These are phyloP conservation scores for Lota lota DNA, from an alignment of 2,113 vertebrate genomes.

Conservation along the genomic window DNA sequence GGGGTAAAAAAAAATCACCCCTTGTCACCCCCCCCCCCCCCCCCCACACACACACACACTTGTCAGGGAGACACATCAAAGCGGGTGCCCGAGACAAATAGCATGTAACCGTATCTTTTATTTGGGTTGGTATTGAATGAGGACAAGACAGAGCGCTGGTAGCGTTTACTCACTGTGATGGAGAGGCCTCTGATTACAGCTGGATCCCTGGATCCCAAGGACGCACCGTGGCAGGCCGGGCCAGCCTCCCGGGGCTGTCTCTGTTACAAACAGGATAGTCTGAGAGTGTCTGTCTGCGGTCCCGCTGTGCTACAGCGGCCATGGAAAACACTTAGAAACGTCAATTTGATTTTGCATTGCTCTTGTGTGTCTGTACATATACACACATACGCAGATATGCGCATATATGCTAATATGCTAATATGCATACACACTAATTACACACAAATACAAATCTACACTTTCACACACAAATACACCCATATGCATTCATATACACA, in stretches of 20 bases:
- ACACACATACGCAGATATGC: too few relatives aligned
- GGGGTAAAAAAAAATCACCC: background rate
- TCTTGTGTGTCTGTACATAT: too few relatives aligned
- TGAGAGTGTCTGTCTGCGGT: too few relatives aligned
- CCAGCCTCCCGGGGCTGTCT: conserved; percentile 1
- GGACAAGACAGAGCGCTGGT: conserved; percentile 54
- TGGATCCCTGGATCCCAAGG: conserved; percentile 4
- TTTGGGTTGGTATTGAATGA: conserved; percentile 47
- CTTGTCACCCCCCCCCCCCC: conserved; percentile 42
- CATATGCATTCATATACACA: too few relatives aligned
- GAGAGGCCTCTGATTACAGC: conserved; percentile 61
- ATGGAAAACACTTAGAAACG: too few relatives aligned
- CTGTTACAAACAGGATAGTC: conserved; percentile 30
- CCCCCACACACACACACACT: conserved; percentile 19
- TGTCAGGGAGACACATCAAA: too few relatives aligned
- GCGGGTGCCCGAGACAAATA: conserved; percentile 30
- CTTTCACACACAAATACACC: background rate
- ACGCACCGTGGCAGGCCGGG: background rate
- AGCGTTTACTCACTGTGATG: conserved; percentile 53
- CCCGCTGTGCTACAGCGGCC: too few relatives aligned
- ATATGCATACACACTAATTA: too few relatives aligned
- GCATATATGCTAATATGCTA: too few relatives aligned
- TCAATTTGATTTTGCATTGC: too few relatives aligned
- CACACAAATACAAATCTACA: too few relatives aligned
- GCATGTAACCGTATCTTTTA: conserved; percentile 65